Conservation (phyloP, 2,113 vertebrate species). For the Chaetodon auriga region DNA sequence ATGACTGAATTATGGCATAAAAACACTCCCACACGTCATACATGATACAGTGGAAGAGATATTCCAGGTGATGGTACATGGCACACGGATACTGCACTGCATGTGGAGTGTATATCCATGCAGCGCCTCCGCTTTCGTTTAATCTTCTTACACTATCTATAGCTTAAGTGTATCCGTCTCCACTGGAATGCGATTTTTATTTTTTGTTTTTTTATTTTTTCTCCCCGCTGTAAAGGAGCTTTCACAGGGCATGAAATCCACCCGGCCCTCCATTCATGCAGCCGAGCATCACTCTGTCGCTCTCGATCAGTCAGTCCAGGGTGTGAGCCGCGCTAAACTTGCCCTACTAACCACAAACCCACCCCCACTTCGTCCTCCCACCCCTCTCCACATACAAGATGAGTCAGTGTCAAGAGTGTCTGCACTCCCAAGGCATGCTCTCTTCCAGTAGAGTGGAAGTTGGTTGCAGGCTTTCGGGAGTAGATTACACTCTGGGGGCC, state of each 20-base stretch:
- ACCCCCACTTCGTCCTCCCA: not conserved
- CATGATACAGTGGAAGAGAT: not conserved
- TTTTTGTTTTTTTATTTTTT: not conserved
- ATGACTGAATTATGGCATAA: not conserved
- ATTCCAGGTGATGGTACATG: not conserved
- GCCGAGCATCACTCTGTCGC: constrained; percentile 45
- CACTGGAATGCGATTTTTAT: not conserved
- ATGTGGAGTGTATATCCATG: not conserved
- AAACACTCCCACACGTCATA: not conserved
- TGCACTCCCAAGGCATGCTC: constrained; percentile 43
- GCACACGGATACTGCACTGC: not conserved
- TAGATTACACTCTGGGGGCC: constrained; percentile 46
- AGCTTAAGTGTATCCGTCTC: constrained; percentile 7
- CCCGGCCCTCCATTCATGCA: constrained; percentile 43
- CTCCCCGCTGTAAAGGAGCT: constrained; percentile 12
- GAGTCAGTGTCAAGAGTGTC: constrained; percentile 60
- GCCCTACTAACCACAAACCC: constrained; percentile 50
- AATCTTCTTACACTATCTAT: constrained; percentile 13
- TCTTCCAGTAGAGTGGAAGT: constrained; percentile 61
- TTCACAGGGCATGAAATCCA: constrained; percentile 57
- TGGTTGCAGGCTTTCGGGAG: constrained; percentile 40
- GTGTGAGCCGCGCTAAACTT: constrained; percentile 34
- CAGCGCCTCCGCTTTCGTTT: not conserved
- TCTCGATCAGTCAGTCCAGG: constrained; percentile 56
- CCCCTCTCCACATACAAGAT: constrained; percentile 19